These are phyloP conservation scores for Eristalis arbustorum DNA, from an alignment of 2,888 invertebrate genomes.

Conservation along the genomic window DNA sequence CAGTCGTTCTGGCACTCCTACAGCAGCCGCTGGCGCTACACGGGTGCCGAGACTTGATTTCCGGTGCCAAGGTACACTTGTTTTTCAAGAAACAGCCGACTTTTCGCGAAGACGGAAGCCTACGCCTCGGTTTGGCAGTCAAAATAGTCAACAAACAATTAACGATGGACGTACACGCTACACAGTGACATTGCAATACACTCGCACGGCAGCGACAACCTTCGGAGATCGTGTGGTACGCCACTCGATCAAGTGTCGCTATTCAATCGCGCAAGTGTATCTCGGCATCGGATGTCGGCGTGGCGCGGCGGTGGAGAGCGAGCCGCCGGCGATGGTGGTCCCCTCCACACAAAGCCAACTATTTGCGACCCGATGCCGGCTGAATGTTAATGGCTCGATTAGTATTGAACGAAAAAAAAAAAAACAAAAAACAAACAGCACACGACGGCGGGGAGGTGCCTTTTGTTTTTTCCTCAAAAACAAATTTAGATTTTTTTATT, in stretches of 20 bases:
- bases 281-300: conserved; percentile 2
- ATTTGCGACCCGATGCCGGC: conserved; percentile 47
- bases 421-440: not conserved
- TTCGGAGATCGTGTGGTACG: conserved; percentile 31
- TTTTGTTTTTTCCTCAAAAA: conserved; percentile 12
- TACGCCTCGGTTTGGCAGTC: not conserved
- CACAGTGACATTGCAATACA: not conserved
- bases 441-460: not conserved
- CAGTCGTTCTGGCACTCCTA: not conserved
- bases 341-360: not conserved
- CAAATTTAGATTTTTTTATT: conserved; percentile 54
- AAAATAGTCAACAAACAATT: conserved; percentile 7
- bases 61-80: not conserved
- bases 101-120: conserved; percentile 9
- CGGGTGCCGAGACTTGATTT: not conserved
- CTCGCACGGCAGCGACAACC: conserved; percentile 10
- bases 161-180: not conserved
- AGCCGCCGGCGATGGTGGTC: not conserved
- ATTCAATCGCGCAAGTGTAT: conserved; percentile 38
- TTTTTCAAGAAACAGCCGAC: not conserved
- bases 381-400: conserved; percentile 64
- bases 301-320: not conserved
- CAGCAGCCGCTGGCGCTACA: not conserved
- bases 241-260: conserved; percentile 30
- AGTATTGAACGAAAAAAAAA: conserved; percentile 16